Evolutionary conservation across 2,797 vertebrate species (phyloP), one percentile per base, ranked within the genome.

Genomic region (Thaleichthys pacificus): DNA sequence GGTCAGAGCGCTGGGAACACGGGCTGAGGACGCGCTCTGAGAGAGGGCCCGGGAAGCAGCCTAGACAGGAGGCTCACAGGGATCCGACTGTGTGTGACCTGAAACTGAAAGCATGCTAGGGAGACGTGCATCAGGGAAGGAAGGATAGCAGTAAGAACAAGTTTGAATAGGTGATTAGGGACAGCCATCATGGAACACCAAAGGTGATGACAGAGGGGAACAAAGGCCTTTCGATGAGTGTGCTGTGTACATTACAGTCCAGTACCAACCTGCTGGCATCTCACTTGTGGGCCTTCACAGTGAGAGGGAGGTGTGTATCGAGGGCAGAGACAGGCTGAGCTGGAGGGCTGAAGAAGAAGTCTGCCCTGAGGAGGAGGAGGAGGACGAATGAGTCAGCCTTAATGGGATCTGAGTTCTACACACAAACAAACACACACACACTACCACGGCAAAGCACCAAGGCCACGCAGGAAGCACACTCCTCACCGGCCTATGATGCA

Each of bases 321-420:
- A 47, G 66, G 6, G 32, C 32, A 28, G 15, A 15, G 24, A 7
- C 47, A 70, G 70, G 74, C 74, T 83, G 70, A 75, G 75, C 61
- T 71, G 69, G 66, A 74, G 75, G 77, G 74, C 79, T 78, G 57
- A 65, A 73, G 64, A 32, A 84, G 77, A 84, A 87, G 79, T 84
- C 79, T 60, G 47, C 75, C 79, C 66, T 76, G 15, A 57, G 73
- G 78, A 83, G 82, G 79, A 24, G 24, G 65, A 35, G 51, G 61
- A 24, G 57, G 63, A 84, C 77, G 77, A 80, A 86, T 84, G 85
- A 89, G 79, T 87, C 84, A 85, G 86, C 77, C 82, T 81, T 87
- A 87, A 86, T 87, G 76, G 81, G 78, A 68, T 79, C 82, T 54
- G 51, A 54, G 71, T 85, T 80, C 85, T 79, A 85, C 77, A 76